Evolutionary conservation across 2,888 invertebrate genomes (phyloP).

Genomic region (Cephus runcator): DNA sequence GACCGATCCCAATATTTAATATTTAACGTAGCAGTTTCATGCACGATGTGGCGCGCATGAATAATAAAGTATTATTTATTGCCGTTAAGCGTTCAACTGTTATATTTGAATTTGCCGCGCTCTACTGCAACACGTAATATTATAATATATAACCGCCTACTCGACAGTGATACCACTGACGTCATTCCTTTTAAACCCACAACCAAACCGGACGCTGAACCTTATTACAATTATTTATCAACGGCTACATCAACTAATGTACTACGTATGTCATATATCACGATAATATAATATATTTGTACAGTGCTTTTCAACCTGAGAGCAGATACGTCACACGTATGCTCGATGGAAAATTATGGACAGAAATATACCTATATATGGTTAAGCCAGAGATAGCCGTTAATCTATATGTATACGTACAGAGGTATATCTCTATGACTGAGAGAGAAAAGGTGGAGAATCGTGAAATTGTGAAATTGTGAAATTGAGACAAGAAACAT

Average conservation of each 20-base stretch:
- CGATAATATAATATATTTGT: too few relatives aligned
- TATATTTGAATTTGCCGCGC: background rate
- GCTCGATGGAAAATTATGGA: too few relatives aligned
- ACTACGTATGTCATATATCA: background rate
- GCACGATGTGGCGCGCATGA: background rate
- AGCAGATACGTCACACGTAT: too few relatives aligned
- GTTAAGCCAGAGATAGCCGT: too few relatives aligned
- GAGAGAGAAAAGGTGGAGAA: too few relatives aligned
- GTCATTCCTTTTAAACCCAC: background rate
- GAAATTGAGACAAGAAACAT: too few relatives aligned
- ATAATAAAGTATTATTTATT: conserved; percentile 1
- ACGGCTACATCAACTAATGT: background rate
- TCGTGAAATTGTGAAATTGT: too few relatives aligned
- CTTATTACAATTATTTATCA: background rate
- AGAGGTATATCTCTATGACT: too few relatives aligned
- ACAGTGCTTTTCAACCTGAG: too few relatives aligned
- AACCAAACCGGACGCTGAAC: background rate
- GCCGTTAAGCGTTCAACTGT: background rate
- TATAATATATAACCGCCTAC: background rate
- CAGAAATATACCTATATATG: too few relatives aligned
- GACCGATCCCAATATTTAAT: background rate
- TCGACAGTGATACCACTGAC: background rate
- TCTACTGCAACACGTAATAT: background rate
- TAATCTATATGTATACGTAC: too few relatives aligned
- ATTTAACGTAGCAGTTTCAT: conserved; percentile 1